Base-by-base conservation (phyloP, 2,888 invertebrate species). In the Caenorhabditis becei region DNA sequence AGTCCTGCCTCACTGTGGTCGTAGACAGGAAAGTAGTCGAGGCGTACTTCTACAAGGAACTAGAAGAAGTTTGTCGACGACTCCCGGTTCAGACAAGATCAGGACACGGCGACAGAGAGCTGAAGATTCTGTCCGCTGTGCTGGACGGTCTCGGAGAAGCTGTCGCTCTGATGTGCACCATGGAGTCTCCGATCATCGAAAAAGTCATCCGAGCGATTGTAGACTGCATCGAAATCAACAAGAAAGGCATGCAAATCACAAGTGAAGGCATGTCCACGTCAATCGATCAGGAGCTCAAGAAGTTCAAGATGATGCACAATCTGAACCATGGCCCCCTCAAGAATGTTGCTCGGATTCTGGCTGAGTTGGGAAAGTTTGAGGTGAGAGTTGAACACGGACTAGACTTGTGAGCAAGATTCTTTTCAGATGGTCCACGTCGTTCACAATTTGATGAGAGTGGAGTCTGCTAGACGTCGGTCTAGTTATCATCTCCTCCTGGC, bases 161-260 rank as follows among this genome's bases (percentile, higher is more conserved):
- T 16, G 35, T 77, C 8, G n/a, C 44, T n/a, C 16, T 69, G 35
- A 62, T 69, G 63, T 77, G 62, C 35, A 63, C 62, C 0, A 58
- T 67, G 37, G 69, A 62, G n/a, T 77, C 77, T 1, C 20, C 16
- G 10, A 77, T 59, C 16, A 79, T 79, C 18, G 79, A 72, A 47
- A 11, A 41, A 8, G 20, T 72, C 4, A 32, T 72, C 5, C 37
- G 61, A 47, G 37, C 62, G 26, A 26, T 80, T 4, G 47, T 63
- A 0, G 80, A 80, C 49, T 51, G 69, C 18, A 37, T 80, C 11
- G 32, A 59, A 10, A 75, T 80, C 37, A 51, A 80, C 16, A 28
- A 26, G 16, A 63, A 61, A 37, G 18, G 37, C 3, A 11, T 80
- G 16, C 44, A 59, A 63, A 80, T 80, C 41, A 74, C 65, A 0